A percentile compares a stretch with the other conserved stretches of the same genome.
These are phyloP conservation scores for Euproctis similis DNA, from an alignment of 2,888 invertebrate species.

Conservation along the genomic window DNA sequence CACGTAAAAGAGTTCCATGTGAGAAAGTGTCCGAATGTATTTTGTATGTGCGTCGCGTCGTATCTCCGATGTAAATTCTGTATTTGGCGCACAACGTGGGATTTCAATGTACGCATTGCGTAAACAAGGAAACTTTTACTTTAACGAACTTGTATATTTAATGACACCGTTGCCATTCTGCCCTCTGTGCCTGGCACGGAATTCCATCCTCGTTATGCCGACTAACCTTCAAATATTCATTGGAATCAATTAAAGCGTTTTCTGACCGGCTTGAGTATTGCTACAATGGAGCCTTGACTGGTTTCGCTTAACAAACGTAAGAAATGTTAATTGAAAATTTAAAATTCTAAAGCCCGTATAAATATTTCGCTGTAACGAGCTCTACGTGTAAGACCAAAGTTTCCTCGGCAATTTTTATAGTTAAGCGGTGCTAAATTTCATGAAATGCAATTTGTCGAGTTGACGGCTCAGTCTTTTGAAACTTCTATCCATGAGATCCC, in stretches of 20 bases:
- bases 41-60: background rate
- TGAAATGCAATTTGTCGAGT: too few species aligned
- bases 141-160: constrained; percentile 29
- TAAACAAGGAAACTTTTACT: constrained; percentile 26
- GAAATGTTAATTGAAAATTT: too few species aligned
- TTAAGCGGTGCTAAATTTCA: too few species aligned
- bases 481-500: too few species aligned
- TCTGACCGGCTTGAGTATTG: constrained; percentile 4
- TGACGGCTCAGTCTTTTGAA: too few species aligned
- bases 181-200: constrained; percentile 27
- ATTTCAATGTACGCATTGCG: constrained; percentile 21
- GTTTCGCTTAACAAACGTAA: too few species aligned
- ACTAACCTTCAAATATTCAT: constrained; percentile 27
- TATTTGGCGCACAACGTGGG: constrained; percentile 17
- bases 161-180: constrained; percentile 20
- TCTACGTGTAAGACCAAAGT: too few species aligned
- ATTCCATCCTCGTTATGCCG: constrained; percentile 15
- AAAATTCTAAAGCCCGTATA: too few species aligned
- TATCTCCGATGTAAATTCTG: background rate
- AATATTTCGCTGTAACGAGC: too few species aligned
- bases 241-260: constrained; percentile 25
- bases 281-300: background rate
- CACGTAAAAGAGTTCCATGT: background rate
- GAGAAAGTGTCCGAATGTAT: background rate
- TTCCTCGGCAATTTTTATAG: too few species aligned